Base-by-base conservation (phyloP, 2,797 vertebrate genomes). In the Paratrypauchen microcephalus region DNA sequence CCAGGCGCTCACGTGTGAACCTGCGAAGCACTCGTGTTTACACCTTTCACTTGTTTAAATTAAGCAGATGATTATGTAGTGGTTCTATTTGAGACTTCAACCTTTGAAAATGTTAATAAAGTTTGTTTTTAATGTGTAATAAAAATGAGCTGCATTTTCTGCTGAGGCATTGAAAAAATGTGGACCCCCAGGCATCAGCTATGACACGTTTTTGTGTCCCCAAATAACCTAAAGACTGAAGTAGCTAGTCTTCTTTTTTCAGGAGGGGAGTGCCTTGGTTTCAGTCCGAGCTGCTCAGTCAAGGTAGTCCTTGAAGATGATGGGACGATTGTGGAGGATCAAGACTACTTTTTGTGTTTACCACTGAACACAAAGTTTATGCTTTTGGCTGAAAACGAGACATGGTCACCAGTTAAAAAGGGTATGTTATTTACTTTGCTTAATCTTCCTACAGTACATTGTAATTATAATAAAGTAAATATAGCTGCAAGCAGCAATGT, bases 281-380 rank as follows among this genome's bases (percentile, higher is more conserved):
- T 96, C 39, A 77, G 83, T 36, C 54, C 89, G 3, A 59, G 50
- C 28, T 82, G 88, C 6, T 68, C 89, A 0, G 73, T 96, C 77
- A 94, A 94, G 5, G 83, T 99, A 66, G 96, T 98, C 9, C 91
- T 99, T 5, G 97, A 96, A 24, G 93, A 95, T n/a, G 97, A 99
- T 65, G 97, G 97, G 61, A 98, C 97, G 2, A 93, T 99, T n/a
- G 94, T 99, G 28, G 94, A 95, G 18, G 97, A 98, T 11, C 91
- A 98, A 0, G 92, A 94, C 72, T 99, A 97, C 72, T 99, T 99
- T 82, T 70, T 93, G 72, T 97, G 96, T 80, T 90, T 98, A 28
- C 96, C 97, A 1, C 28, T 84, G 4, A 92, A 98, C 76, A 97
- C 97, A 45, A 96, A 95, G 83, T 97, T 99, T 76, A 96, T 97